Evolutionary conservation across 2,797 vertebrate genomes (phyloP).

Genomic region (Schizopygopsis malacanthus): DNA sequence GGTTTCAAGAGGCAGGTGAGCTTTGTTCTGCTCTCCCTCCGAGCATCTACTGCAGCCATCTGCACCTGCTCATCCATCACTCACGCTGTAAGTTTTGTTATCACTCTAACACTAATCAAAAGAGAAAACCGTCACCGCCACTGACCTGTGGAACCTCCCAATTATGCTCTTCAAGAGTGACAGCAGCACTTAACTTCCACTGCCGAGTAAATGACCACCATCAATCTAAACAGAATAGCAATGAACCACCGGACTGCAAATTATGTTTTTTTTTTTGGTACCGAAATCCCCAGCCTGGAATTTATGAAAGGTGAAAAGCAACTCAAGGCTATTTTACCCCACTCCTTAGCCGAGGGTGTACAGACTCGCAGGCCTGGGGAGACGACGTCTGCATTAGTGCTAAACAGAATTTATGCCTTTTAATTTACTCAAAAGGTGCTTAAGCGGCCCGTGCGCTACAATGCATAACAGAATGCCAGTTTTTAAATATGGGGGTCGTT

Average conservation of each 20-base stretch:
- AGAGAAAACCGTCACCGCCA: constrained; percentile 87
- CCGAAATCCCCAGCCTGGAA: constrained; percentile 85
- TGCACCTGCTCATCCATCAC: constrained; percentile 80
- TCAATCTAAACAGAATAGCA: constrained; percentile 92
- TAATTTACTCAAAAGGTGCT: constrained; percentile 95
- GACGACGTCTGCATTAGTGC: constrained; percentile 82
- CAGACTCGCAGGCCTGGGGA: constrained; percentile 73
- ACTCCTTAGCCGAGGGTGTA: constrained; percentile 28
- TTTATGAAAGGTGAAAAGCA: constrained; percentile 95
- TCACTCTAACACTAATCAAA: constrained; percentile 93
- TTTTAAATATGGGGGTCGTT: constrained; percentile 89
- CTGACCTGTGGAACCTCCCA: constrained; percentile 94
- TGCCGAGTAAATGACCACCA: constrained; percentile 87
- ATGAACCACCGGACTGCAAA: constrained; percentile 88
- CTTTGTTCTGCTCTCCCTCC: constrained; percentile 12
- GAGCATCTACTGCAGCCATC: constrained; percentile 15
- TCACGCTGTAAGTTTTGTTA: constrained; percentile 87
- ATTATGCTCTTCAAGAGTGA: constrained; percentile 90
- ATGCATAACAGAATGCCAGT: constrained; percentile 88
- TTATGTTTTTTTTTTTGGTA: constrained; percentile 78
- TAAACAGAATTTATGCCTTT: constrained; percentile 98
- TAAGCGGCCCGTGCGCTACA: constrained; percentile 88
- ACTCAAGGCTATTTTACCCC: constrained; percentile 82
- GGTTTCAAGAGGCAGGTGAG: constrained; percentile 50
- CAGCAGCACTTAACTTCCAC: constrained; percentile 90